These are phyloP conservation scores for Xestoiulus laeticollis DNA, from an alignment of 2,888 invertebrate species.

Conservation along the genomic window DNA sequence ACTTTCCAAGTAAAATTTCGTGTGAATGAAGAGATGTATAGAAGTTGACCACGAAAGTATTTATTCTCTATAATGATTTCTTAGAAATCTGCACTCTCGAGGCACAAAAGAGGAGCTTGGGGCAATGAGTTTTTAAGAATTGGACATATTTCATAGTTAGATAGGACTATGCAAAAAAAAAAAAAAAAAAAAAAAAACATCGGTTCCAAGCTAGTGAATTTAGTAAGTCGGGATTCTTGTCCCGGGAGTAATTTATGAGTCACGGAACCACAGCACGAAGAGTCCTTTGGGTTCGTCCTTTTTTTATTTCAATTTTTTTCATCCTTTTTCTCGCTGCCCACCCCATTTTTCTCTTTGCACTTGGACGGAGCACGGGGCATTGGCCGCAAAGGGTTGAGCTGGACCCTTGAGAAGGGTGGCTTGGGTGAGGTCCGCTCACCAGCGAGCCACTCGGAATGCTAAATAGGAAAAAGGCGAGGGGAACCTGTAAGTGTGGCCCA, in stretches of 20 bases:
- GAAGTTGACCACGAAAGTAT: not conserved
- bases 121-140: not conserved
- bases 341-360: not conserved
- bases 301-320: not conserved
- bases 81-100: not conserved
- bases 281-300: constrained; percentile 40
- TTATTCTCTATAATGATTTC: not conserved
- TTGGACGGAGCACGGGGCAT: constrained; percentile 48
- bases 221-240: constrained; percentile 1
- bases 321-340: not conserved
- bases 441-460: constrained; percentile 34
- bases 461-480: constrained; percentile 41
- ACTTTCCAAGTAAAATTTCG: not conserved
- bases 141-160: not conserved
- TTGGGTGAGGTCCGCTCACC: constrained; percentile 31
- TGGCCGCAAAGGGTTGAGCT: constrained; percentile 45
- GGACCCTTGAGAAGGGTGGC: constrained; percentile 31
- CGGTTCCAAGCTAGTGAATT: constrained; percentile 6
- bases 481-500: constrained; percentile 40
- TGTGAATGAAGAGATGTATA: not conserved
- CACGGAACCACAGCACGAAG: constrained; percentile 43
- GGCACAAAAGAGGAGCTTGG: not conserved
- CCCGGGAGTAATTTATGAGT: constrained; percentile 42
- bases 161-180: no score
- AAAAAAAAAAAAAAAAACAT: constrained; percentile 2